Conservation (phyloP, 2,888 invertebrate genomes). For the Abrostola triplasia region DNA sequence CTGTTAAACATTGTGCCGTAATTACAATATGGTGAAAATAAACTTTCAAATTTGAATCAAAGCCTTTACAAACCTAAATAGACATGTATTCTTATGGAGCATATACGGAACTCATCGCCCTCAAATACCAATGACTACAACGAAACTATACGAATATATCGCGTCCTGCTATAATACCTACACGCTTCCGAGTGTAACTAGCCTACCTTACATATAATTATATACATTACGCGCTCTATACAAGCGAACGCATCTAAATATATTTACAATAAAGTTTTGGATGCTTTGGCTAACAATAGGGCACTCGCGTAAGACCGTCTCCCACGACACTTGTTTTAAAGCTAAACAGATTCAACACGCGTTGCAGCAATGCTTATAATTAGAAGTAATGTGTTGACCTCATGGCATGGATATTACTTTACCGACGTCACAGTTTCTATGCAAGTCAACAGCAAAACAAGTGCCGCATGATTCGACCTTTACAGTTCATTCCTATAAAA, state of each 20-base stretch:
- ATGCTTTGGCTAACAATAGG: constrained; percentile 87
- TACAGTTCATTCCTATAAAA: constrained; percentile 57
- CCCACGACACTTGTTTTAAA: constrained; percentile 46
- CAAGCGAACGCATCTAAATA: constrained; percentile 64
- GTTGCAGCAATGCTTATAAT: neutral
- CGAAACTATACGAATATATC: constrained; percentile 45
- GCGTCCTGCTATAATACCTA: constrained; percentile 51
- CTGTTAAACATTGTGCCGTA: no score
- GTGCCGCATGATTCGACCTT: constrained; percentile 18
- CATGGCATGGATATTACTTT: no score
- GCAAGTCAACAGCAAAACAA: constrained; percentile 6
- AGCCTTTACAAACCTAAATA: no score
- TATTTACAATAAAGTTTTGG: constrained; percentile 85
- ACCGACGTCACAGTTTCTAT: no score
- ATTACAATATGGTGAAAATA: no score
- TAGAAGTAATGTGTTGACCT: neutral
- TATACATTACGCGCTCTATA: constrained; percentile 68
- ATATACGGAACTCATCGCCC: constrained; percentile 6
- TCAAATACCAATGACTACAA: constrained; percentile 54
- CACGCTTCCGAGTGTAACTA: constrained; percentile 53
- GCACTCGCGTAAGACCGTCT: constrained; percentile 65
- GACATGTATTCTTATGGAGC: neutral
- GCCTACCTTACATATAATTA: constrained; percentile 62
- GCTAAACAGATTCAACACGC: neutral
- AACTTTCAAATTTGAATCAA: no score